Base-by-base conservation (phyloP, 1,140 invertebrate species). In the Cecropterus lyciades region DNA sequence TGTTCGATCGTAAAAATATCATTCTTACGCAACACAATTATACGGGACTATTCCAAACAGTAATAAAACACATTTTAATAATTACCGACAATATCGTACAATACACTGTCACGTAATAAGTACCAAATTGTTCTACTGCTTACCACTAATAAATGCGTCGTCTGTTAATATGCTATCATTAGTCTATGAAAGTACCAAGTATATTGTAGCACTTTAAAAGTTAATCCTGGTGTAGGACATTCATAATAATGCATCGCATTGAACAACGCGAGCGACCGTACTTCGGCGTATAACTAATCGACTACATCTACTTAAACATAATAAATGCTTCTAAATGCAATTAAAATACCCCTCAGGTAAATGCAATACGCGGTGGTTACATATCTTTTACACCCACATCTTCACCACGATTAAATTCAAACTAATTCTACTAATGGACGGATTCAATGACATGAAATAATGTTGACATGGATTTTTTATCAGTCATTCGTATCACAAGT, bases 241-340 rank as follows among this genome's bases (percentile, higher is more conserved):
- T 60, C 24, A n/a, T 27, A 33, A 60, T 16, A 60, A 48, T 60
- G 43, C 45, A 33, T 60, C 17, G 45, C 30, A 13, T 37, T 53
- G 11, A 53, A 59, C 45, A 48, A 46, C 37, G 43, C 56, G 14
- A 30, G 56, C 30, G n/a, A n/a, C n/a, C n/a, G n/a, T n/a, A n/a
- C 51, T 66, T 73, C 66, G 67, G 60, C 71, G 70, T 76, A 79
- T 62, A 68, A 75, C 67, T 72, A 80, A 67, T 70, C 59, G 63
- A 75, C 37, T 40, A 75, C 65, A 74, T 55, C 77, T 85, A 82
- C 79, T 84, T 87, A 85, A 70, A 76, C 78, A 69, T 85, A 87
- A 79, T 89, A 89, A 89, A 91, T 90, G 86, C 86, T 85, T 80
- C 72, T 80, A 89, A 89, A 89, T 89, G 86, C 89, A 87, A 83